Conservation (phyloP, 2,113 vertebrate species). For the Raja brachyura region DNA sequence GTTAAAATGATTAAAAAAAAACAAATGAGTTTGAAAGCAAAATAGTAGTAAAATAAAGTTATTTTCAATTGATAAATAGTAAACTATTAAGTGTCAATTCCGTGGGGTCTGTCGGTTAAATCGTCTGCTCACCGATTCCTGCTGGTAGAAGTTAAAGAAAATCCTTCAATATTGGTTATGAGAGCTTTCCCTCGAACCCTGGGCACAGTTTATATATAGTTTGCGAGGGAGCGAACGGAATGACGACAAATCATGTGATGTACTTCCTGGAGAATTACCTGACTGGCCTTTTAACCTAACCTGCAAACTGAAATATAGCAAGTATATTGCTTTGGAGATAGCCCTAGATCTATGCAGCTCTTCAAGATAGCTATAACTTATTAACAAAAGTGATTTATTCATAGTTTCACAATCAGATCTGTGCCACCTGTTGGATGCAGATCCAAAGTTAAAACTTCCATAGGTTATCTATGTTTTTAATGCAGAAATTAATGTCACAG, state of each 20-base stretch:
- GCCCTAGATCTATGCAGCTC: neutral
- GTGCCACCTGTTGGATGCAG: neutral
- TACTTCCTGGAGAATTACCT: slow-evolving; percentile 1
- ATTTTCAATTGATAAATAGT: neutral
- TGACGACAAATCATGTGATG: neutral
- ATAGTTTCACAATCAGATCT: neutral
- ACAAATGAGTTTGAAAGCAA: neutral
- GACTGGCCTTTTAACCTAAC: neutral
- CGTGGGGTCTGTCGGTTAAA: no score
- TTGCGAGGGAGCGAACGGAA: slow-evolving; percentile 58
- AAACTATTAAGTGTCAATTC: neutral
- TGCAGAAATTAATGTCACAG: no score
- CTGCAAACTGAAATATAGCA: neutral
- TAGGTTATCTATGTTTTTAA: neutral
- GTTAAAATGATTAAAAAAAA: neutral
- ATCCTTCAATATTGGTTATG: slow-evolving; percentile 44
- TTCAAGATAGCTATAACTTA: neutral
- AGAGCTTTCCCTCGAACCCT: slow-evolving; percentile 45
- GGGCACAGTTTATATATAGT: slow-evolving; percentile 58
- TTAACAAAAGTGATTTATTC: neutral
- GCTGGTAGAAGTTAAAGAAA: slow-evolving; percentile 42
- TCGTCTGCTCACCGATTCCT: neutral
- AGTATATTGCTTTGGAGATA: neutral
- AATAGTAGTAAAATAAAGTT: neutral
- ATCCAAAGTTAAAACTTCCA: neutral